These are phyloP conservation scores for Agapornis canus DNA, from an alignment of 2,797 vertebrate genomes.

Conservation along the genomic window DNA sequence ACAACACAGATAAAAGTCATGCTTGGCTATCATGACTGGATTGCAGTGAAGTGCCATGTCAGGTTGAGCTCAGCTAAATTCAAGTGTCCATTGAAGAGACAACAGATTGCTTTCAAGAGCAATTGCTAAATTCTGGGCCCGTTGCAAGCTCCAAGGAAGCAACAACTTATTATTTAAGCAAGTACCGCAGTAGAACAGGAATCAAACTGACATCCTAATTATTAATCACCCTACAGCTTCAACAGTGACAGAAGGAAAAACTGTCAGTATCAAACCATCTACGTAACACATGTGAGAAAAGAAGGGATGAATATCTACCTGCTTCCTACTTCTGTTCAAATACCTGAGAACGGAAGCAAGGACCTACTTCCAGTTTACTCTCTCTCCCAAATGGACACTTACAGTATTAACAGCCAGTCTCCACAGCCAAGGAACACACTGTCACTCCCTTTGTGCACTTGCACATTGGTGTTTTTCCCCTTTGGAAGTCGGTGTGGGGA, in stretches of 20 bases:
- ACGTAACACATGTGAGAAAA: not conserved
- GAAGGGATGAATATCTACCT: not conserved
- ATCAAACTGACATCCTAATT: not conserved
- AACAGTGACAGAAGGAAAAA: not conserved
- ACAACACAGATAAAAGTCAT: not conserved
- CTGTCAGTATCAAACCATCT: not conserved
- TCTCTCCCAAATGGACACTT: not conserved
- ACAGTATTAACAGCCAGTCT: not conserved
- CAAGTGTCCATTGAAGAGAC: not conserved
- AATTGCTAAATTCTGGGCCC: not conserved
- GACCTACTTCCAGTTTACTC: not conserved
- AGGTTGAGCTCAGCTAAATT: not conserved
- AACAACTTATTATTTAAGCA: not conserved
- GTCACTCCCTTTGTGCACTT: not conserved
- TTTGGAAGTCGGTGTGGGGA: not conserved
- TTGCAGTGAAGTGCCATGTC: not conserved
- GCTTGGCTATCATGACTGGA: not conserved
- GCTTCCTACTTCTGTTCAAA: not conserved
- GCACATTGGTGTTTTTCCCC: rapidly evolving
- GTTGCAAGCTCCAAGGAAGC: not conserved
- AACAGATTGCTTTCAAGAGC: not conserved
- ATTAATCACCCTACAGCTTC: not conserved
- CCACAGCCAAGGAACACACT: not conserved
- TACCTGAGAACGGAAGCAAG: not conserved
- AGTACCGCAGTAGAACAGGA: not conserved